Evolutionary conservation across 2,113 vertebrate species (phyloP).

Genomic region (Pygoscelis antarcticus): DNA sequence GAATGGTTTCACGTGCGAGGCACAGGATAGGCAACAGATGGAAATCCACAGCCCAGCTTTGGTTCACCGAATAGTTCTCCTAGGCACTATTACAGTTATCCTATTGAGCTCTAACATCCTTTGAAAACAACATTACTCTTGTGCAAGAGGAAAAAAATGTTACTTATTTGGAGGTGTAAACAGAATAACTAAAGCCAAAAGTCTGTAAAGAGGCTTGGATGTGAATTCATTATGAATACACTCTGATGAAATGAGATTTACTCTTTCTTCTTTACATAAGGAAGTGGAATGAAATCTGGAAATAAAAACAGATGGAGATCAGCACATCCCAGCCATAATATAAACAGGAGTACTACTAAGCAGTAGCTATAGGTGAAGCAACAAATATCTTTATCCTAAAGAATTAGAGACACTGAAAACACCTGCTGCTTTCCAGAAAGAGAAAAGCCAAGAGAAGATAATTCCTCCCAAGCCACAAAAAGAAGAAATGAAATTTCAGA

Average conservation of each 20-base stretch:
- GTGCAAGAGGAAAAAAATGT: neutral
- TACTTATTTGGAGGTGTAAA: neutral
- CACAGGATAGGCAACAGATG: neutral
- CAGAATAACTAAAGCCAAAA: neutral
- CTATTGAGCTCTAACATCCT: rapidly evolving
- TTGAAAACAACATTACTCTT: neutral
- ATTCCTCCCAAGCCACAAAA: neutral
- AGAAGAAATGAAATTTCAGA: neutral
- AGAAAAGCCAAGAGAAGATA: neutral
- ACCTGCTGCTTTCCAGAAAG: neutral
- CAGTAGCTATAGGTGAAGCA: neutral
- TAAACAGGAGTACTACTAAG: neutral
- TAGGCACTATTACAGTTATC: neutral
- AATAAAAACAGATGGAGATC: neutral
- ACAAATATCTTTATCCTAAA: neutral
- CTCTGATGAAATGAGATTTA: neutral
- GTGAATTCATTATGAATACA: neutral
- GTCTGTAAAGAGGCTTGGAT: neutral
- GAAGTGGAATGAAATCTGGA: neutral
- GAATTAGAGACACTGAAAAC: neutral
- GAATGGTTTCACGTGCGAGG: neutral
- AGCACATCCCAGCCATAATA: neutral
- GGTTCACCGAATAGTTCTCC: neutral
- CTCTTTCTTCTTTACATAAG: neutral
- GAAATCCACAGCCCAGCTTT: neutral